Percentiles rank a stretch among this genome's conserved stretches.
Evolutionary conservation across 2,888 invertebrate species (phyloP).

Genomic region (Drosophila kambysellisi): DNA sequence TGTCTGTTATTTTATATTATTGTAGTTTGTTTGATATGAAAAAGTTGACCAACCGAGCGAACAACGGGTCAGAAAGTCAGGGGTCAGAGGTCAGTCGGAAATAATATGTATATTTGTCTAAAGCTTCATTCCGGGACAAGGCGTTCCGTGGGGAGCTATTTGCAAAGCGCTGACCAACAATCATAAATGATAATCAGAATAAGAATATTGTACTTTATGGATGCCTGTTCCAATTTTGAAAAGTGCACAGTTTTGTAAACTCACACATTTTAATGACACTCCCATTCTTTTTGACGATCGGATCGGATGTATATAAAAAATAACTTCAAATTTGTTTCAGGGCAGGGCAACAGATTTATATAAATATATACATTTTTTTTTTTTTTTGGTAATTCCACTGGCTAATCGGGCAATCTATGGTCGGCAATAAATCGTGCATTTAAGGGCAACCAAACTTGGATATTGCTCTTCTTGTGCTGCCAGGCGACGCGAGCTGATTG

Average conservation of each 20-base stretch:
- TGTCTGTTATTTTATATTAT: conserved; percentile 72
- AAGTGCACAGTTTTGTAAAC: neutral
- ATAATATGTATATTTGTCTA: conserved; percentile 49
- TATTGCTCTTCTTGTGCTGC: conserved; percentile 16
- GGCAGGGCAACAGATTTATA: neutral
- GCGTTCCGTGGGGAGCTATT: conserved; percentile 50
- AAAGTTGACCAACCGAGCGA: conserved; percentile 53
- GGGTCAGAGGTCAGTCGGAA: conserved; percentile 40
- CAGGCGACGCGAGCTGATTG: conserved; percentile 71
- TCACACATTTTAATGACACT: neutral
- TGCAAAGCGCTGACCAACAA: conserved; percentile 23
- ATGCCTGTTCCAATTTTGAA: neutral
- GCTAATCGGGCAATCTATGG: conserved; percentile 52
- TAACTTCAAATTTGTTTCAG: neutral
- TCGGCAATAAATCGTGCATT: conserved; percentile 51
- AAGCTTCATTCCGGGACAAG: conserved; percentile 18
- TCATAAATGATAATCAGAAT: conserved; percentile 25
- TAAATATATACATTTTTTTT: neutral
- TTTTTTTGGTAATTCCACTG: conserved; percentile 18
- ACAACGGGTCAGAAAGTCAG: conserved; percentile 32
- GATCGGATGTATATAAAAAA: neutral
- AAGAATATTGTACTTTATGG: neutral
- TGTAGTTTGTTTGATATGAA: conserved; percentile 69
- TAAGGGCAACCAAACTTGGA: conserved; percentile 29
- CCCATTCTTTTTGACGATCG: neutral